phyloP scores from a whole-genome alignment of 2,113 vertebrate species.

The Heterochromis multidens region DNA sequence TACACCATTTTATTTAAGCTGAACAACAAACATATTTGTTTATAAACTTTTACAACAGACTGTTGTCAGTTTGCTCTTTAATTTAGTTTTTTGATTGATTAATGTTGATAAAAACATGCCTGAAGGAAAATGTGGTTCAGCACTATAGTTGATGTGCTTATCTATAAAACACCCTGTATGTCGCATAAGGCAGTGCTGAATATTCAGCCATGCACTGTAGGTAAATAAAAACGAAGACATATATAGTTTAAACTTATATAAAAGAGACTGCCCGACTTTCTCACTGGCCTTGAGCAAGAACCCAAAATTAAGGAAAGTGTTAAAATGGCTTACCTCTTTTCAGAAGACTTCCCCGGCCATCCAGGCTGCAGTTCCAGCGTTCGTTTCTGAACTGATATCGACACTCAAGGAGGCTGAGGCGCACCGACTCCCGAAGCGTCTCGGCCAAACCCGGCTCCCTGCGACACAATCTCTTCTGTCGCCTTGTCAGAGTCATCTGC shows the following conservation, averaged over 20 bases:
- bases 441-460: slow-evolving; percentile 92
- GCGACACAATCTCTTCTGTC: slow-evolving; percentile 91
- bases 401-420: slow-evolving; percentile 90
- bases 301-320: neutral
- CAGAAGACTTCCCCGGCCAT: slow-evolving; percentile 88
- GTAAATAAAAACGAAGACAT: neutral
- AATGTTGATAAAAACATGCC: neutral
- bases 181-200: neutral
- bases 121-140: neutral
- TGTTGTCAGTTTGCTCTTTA: too few relatives aligned
- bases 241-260: neutral
- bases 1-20: neutral
- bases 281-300: neutral
- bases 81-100: neutral
- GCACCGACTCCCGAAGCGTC: slow-evolving; percentile 88
- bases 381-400: slow-evolving; percentile 93
- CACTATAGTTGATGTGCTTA: neutral
- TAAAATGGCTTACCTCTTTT: slow-evolving; percentile 83
- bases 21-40: neutral
- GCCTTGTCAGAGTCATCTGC: slow-evolving; percentile 86
- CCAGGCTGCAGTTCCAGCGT: slow-evolving; percentile 98
- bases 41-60: neutral
- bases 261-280: neutral
- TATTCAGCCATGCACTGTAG: neutral
- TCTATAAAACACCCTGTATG: neutral